Percentiles rank a stretch among this genome's conserved stretches.
phyloP scores from a whole-genome alignment of 2,888 invertebrate species.

The Cyrtodaria siliqua region DNA sequence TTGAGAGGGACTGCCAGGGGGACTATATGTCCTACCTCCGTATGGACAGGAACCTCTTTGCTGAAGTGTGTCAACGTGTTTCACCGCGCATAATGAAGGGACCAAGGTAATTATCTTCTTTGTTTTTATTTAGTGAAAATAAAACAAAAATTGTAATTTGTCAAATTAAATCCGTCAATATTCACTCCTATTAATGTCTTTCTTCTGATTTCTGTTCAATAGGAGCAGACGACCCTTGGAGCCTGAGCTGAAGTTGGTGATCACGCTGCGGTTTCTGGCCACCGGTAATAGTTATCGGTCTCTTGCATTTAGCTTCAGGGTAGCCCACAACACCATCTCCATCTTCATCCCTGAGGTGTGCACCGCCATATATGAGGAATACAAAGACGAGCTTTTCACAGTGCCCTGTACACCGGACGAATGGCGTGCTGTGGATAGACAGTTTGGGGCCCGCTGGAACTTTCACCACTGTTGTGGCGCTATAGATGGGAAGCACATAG shows the following conservation, averaged over 20 bases:
- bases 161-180: no score
- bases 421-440: constrained; percentile 14
- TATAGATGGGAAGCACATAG: constrained; percentile 68
- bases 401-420: constrained; percentile 7
- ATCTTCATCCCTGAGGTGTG: constrained; percentile 15
- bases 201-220: no score
- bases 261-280: constrained; percentile 6
- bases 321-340: constrained; percentile 28
- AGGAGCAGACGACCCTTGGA: no score
- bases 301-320: constrained; percentile 16
- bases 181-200: no score
- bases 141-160: no score
- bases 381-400: constrained; percentile 4
- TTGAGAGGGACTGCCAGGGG: no score
- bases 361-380: constrained; percentile 15
- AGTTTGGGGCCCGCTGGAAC: constrained; percentile 14
- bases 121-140: no score
- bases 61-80: no score
- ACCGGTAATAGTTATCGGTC: constrained; percentile 5
- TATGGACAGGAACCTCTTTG: no score
- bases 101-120: no score
- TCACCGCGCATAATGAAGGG: no score
- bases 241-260: constrained; percentile 10
- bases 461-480: constrained; percentile 20
- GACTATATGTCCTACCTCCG: no score